Conservation (phyloP, 2,797 vertebrate species). For the Melanotaenia maccullochi region DNA sequence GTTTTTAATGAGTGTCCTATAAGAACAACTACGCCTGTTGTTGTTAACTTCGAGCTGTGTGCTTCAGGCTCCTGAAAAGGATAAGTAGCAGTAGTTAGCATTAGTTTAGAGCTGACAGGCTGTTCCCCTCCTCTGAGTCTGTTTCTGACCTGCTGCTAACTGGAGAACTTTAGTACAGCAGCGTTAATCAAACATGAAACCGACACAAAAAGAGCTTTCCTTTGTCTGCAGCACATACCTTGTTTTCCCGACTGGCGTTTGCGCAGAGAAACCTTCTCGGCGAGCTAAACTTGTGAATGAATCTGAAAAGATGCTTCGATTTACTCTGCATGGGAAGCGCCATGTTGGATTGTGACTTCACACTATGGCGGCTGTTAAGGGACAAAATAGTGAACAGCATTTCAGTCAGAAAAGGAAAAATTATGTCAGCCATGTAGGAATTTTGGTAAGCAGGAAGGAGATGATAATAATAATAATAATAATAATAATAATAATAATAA, state of each 20-base stretch:
- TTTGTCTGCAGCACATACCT: constrained; percentile 40
- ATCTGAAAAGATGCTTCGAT: constrained; percentile 44
- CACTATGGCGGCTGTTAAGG: constrained; percentile 62
- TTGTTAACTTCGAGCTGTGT: neutral
- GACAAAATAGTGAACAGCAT: constrained; percentile 13
- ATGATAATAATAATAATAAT: too few species aligned
- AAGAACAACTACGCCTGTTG: neutral
- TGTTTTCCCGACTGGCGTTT: neutral
- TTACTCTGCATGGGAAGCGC: constrained; percentile 70
- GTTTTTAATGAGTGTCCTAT: neutral
- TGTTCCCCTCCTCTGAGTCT: neutral
- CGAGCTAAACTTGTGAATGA: constrained; percentile 51
- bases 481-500: too few species aligned
- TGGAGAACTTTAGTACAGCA: too few species aligned
- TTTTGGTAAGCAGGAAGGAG: neutral
- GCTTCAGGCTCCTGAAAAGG: neutral
- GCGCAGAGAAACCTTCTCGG: constrained; percentile 28
- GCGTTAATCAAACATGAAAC: rapidly evolving
- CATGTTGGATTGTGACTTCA: constrained; percentile 73
- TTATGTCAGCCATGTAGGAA: neutral
- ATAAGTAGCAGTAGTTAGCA: neutral
- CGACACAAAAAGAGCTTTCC: rapidly evolving
- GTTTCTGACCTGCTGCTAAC: neutral
- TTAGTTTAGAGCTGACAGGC: neutral
- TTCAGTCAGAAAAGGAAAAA: neutral